Evolutionary conservation across 2,888 invertebrate species (phyloP).

Genomic region (Lasioglossum pauxillum): DNA sequence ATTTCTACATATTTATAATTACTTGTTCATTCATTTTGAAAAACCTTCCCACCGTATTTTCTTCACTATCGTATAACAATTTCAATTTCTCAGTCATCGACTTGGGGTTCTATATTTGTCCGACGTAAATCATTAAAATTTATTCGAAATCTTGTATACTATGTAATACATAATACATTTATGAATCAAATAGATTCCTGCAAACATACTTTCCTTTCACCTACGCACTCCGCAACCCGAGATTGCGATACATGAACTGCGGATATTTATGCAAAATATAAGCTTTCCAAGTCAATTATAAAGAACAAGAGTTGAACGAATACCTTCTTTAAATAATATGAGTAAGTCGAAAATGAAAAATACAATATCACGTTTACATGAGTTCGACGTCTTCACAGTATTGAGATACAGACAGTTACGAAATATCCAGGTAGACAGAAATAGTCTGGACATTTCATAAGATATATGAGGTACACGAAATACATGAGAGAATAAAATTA

Average conservation of each 20-base stretch:
- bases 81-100: not conserved
- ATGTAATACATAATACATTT: not conserved
- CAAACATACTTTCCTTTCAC: not conserved
- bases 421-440: no score
- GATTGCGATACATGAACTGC: not conserved
- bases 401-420: no score
- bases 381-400: not conserved
- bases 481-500: no score
- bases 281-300: not conserved
- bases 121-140: not conserved
- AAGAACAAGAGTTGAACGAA: not conserved
- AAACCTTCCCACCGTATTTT: not conserved
- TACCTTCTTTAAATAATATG: not conserved
- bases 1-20: not conserved
- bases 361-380: not conserved
- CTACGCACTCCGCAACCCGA: not conserved
- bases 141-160: not conserved
- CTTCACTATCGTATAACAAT: not conserved
- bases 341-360: not conserved
- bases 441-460: no score
- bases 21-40: not conserved
- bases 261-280: not conserved
- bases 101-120: not conserved
- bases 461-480: no score
- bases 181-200: not conserved